phyloP scores from a whole-genome alignment of 2,113 vertebrate species.

The Nansenia antarctica region DNA sequence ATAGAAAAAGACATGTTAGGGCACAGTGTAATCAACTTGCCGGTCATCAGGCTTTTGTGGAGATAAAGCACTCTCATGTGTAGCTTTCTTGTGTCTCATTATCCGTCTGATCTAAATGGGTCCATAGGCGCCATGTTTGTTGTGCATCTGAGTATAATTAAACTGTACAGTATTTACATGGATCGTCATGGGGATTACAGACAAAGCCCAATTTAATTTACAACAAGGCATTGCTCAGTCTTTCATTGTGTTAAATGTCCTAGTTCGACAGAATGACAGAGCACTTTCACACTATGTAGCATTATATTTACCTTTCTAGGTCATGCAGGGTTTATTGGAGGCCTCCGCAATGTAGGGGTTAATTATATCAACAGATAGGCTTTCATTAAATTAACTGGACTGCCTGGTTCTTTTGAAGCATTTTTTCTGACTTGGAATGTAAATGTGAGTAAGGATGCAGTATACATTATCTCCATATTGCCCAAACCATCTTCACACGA shows the following conservation, averaged over 20 bases:
- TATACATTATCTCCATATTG: background rate
- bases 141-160: background rate
- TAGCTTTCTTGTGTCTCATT: conserved; percentile 30
- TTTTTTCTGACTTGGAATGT: background rate
- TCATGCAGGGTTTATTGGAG: background rate
- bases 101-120: conserved; percentile 23
- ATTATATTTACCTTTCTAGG: background rate
- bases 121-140: background rate
- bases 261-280: conserved; percentile 14
- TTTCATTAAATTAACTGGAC: no score
- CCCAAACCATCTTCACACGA: background rate
- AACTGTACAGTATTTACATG: no score
- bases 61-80: conserved; percentile 31
- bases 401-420: background rate
- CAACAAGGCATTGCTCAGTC: conserved; percentile 11
- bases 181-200: conserved; percentile 44
- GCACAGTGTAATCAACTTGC: conserved; percentile 27
- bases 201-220: conserved; percentile 15
- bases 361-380: no score
- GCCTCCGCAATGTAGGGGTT: background rate
- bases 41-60: conserved; percentile 32
- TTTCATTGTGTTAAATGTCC: conserved; percentile 19
- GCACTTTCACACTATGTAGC: conserved; percentile 8
- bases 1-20: conserved; percentile 6
- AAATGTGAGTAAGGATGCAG: no score